Conservation (phyloP, 2,888 invertebrate genomes). For the Lissonota sp. region DNA sequence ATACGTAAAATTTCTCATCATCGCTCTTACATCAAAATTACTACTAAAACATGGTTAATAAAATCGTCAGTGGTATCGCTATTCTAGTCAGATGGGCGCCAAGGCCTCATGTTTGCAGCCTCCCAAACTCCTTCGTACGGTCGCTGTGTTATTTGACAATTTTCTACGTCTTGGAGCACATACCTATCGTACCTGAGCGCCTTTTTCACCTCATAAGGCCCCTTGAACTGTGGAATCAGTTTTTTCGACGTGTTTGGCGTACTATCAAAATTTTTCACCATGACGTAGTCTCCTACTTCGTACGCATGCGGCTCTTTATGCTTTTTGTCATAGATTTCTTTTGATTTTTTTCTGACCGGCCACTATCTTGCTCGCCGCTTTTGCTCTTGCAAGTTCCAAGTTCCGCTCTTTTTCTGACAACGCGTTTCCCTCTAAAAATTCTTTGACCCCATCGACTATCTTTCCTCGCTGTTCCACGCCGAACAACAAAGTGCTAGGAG, state of each 20-base stretch:
- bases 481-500: slow-evolving; percentile 71
- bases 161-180: slow-evolving; percentile 60
- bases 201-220: slow-evolving; percentile 59
- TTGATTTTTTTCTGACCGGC: slow-evolving; percentile 68
- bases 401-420: too few relatives aligned
- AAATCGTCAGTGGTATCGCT: too few relatives aligned
- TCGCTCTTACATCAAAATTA: too few relatives aligned
- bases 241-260: slow-evolving; percentile 60
- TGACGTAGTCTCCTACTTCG: slow-evolving; percentile 59
- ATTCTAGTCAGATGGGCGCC: too few relatives aligned
- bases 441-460: slow-evolving; percentile 55
- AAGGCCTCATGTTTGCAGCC: slow-evolving; percentile 58
- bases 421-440: slow-evolving; percentile 1
- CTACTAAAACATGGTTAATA: too few relatives aligned
- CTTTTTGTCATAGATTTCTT: slow-evolving; percentile 68
- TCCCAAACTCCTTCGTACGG: slow-evolving; percentile 63
- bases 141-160: slow-evolving; percentile 50
- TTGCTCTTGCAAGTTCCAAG: slow-evolving; percentile 46
- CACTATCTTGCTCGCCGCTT: slow-evolving; percentile 52
- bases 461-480: slow-evolving; percentile 70
- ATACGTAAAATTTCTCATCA: too few relatives aligned
- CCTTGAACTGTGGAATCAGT: slow-evolving; percentile 62
- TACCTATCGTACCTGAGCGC: slow-evolving; percentile 64
- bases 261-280: slow-evolving; percentile 61
- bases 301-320: slow-evolving; percentile 65